Evolutionary conservation across 2,797 vertebrate genomes (phyloP), one percentile per base, ranked within the genome.

Genomic region (Dryobates pubescens): DNA sequence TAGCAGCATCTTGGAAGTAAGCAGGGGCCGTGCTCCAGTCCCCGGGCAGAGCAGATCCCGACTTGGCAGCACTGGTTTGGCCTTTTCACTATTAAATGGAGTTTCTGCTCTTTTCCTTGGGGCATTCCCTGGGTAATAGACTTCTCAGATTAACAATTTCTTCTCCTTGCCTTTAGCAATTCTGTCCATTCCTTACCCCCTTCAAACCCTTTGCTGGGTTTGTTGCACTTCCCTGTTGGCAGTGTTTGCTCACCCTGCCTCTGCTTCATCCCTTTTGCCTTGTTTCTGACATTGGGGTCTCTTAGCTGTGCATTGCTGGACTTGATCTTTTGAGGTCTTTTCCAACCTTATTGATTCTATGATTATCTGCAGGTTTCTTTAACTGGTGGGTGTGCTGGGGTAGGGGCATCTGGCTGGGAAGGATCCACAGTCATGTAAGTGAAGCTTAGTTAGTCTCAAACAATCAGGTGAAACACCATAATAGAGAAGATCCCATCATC

Each of bases 1-100:
- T 36, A 94, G 84, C 81, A 88, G 77, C 85, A 81, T 81, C 81
- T 92, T 93, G 86, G 92, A 89, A 94, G 63, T 53, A 43, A 88
- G 87, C 72, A 90, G 91, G 82, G 89, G 74, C 87, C 6, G 2
- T 51, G 69, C 88, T 86, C 43, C 64, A 54, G 54, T 63, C 91
- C 90, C 61, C 8, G 45, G 70, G 58, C 82, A 93, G 63, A 84
- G 67, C 75, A 86, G 72, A 93, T 75, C 73, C 86, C n/a, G 9
- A 70, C 73, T 76, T 82, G 82, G 86, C 92, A 93, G 71, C 75
- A 29, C 86, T 6, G 27, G 26, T 87, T 61, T 70, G 82, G 83
- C 74, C 83, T 92, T 90, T 89, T 81, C 82, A 38, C 69, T 81
- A 17, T 76, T 81, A 90, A 92, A 94, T 64, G 43, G 73, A 83